Base-by-base conservation (phyloP, 1,140 invertebrate species). In the Phymorhynchus buccinoides region DNA sequence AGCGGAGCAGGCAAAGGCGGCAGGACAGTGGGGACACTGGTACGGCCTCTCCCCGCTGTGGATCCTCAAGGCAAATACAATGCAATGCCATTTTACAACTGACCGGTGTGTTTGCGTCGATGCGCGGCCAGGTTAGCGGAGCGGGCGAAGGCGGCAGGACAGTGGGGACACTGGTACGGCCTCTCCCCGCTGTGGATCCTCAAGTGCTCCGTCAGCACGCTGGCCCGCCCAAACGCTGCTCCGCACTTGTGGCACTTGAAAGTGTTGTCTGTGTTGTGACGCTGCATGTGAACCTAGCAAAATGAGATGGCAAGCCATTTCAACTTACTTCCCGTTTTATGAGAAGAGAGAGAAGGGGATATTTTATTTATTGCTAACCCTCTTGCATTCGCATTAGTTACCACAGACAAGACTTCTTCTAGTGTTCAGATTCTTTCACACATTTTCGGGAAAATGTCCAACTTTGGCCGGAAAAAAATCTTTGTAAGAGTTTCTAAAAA, bases 221-320 rank as follows among this genome's bases (percentile, higher is more conserved):
- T 97, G 91, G 97, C 97, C 42, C 96, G 95, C 78, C 97, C 97
- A 92, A 98, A 98, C 91, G 80, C 81, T 32, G 96, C 96, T 1
- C 82, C 71, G 66, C 87, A 86, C 52, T 80, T 52, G 32, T 52
- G 22, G 56, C 87, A 84, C 32, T 80, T 35, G 80, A 77, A 77
- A 37, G 85, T 82, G 52, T 66, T 78, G 44, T 85, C 71, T 7
- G 62, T 83, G 66, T 83, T 83, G 66, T 83, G 81, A 22, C 81
- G 35, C 66, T 83, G 81, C 81, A 83, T 83, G 39, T 83, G 81
- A 9, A 81, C 73, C 73, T 75, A 37, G 4, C 4, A 18, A 22
- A 62, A 22, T 4, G n/a, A n/a, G n/a, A n/a, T n/a, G n/a, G n/a
- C n/a, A n/a, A n/a, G n/a, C n/a, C n/a, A n/a, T n/a, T n/a, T n/a